Percentiles rank a stretch among this genome's conserved stretches.
These are phyloP conservation scores for Ceyx melanurus DNA, from an alignment of 2,113 vertebrate genomes.

Conservation along the genomic window DNA sequence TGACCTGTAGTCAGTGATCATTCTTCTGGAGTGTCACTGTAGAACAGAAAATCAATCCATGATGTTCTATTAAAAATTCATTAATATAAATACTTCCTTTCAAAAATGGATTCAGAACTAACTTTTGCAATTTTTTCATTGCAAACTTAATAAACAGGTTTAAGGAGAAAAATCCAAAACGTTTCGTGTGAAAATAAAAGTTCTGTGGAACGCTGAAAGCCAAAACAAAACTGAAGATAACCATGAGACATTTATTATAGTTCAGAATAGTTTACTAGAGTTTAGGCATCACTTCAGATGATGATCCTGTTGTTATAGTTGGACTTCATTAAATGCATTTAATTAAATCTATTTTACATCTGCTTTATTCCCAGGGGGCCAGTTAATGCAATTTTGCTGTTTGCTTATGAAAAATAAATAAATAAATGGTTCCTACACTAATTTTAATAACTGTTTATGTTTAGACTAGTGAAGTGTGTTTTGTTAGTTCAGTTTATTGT, in stretches of 20 bases:
- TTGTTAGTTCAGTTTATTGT: not conserved
- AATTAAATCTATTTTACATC: slow-evolving; percentile 65
- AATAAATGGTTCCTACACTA: slow-evolving; percentile 19
- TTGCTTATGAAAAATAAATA: slow-evolving; percentile 34
- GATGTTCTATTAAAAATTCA: not conserved
- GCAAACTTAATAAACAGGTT: not conserved
- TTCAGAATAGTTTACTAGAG: slow-evolving; percentile 2
- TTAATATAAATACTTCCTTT: not conserved
- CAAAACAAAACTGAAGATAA: not conserved
- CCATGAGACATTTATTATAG: not conserved
- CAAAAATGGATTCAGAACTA: not conserved
- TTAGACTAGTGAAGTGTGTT: slow-evolving; percentile 5
- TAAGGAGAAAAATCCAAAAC: not conserved
- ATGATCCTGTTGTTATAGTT: not conserved
- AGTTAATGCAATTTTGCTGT: slow-evolving; percentile 62
- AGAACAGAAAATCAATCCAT: not conserved
- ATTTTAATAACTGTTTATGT: slow-evolving; percentile 59
- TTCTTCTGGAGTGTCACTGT: not conserved
- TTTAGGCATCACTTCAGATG: slow-evolving; percentile 8
- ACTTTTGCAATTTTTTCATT: not conserved
- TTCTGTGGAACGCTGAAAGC: not conserved
- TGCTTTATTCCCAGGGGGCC: slow-evolving; percentile 10
- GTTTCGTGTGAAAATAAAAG: not conserved
- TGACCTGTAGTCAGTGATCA: not conserved
- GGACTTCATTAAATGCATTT: slow-evolving; percentile 61